Conservation (phyloP, 2,888 invertebrate genomes). For the Idaea straminata region DNA sequence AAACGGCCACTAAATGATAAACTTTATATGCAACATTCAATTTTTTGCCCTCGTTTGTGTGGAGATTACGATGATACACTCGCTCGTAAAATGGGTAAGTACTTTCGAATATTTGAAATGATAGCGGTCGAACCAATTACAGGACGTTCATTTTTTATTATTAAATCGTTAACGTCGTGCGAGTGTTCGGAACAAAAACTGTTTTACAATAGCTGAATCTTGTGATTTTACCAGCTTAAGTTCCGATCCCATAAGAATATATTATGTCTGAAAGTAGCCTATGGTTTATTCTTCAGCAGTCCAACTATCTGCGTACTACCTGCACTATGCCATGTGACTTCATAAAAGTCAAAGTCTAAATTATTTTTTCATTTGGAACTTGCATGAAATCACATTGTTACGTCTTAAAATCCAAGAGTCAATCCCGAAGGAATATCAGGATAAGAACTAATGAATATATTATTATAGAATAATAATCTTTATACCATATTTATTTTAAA, state of each 20-base stretch:
- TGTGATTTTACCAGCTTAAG: not conserved
- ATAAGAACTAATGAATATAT: no score
- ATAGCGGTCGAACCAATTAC: conserved; percentile 3
- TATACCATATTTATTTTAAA: no score
- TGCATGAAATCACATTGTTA: no score
- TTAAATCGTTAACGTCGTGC: not conserved
- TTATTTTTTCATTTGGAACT: no score
- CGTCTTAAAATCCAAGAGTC: no score
- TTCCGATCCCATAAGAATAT: not conserved
- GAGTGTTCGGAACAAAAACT: not conserved
- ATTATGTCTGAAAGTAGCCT: no score
- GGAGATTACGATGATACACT: conserved; percentile 1
- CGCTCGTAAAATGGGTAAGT: conserved; percentile 7
- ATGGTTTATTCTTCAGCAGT: no score
- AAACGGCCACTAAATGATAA: conserved; percentile 33
- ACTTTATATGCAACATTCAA: conserved; percentile 42
- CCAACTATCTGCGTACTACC: no score
- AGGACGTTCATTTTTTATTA: not conserved
- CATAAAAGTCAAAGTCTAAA: no score
- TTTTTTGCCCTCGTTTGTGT: conserved; percentile 32
- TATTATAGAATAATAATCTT: no score
- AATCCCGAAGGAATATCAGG: no score
- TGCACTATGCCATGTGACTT: no score
- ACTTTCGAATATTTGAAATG: conserved; percentile 7
- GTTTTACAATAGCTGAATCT: not conserved